A percentile compares a stretch with the other conserved stretches of the same genome.
phyloP scores from a whole-genome alignment of 2,113 vertebrate species.

The Pseudorectes ferrugineus region DNA sequence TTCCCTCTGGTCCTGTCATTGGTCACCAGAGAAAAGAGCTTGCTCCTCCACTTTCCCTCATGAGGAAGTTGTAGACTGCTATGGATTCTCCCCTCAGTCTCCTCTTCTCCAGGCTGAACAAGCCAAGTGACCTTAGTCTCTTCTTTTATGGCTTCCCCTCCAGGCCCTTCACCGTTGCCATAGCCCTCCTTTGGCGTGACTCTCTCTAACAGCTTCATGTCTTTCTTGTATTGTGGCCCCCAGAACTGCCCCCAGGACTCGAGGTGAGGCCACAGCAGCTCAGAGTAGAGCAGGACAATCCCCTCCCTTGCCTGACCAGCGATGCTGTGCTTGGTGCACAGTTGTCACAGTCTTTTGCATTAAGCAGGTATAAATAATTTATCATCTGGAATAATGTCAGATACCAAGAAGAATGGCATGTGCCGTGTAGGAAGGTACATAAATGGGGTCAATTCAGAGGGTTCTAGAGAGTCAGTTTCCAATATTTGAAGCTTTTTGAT shows the following conservation, averaged over 20 bases:
- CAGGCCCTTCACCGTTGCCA: rapidly evolving
- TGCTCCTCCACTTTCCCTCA: background rate
- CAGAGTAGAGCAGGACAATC: no score
- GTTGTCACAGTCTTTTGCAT: background rate
- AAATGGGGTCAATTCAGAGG: background rate
- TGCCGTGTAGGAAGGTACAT: background rate
- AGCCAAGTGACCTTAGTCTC: background rate
- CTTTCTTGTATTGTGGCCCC: background rate
- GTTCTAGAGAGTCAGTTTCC: background rate
- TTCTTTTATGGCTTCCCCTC: background rate
- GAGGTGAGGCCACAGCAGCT: background rate
- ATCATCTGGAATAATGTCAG: background rate
- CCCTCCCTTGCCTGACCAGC: rapidly evolving
- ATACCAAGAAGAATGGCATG: background rate
- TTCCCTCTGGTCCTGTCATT: no score
- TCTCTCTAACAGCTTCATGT: background rate
- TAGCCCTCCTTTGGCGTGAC: background rate
- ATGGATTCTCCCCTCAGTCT: background rate
- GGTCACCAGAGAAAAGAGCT: background rate
- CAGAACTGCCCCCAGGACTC: background rate
- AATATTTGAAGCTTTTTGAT: background rate
- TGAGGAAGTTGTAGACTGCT: background rate
- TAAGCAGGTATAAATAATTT: background rate
- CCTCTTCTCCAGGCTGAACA: background rate
- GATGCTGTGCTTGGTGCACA: background rate